phyloP scores from a whole-genome alignment of 2,113 vertebrate species.

The Erythrocercus mccallii region DNA sequence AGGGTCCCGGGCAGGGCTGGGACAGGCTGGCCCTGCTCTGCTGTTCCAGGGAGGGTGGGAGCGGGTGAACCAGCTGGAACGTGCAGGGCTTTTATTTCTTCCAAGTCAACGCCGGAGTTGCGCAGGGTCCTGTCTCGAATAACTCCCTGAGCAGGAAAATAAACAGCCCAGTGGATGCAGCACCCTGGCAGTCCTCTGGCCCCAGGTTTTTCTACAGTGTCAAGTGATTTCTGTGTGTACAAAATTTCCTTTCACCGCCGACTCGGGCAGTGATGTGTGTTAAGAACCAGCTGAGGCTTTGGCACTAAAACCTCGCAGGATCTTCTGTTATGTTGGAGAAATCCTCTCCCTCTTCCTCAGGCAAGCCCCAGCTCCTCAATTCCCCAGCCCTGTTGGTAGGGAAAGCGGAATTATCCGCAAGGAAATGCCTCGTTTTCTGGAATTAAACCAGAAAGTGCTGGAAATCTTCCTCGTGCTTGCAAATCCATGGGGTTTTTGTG shows the following conservation, averaged over 20 bases:
- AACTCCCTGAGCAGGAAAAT: background rate
- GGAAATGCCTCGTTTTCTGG: background rate
- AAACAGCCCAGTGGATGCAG: background rate
- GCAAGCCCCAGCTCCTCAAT: background rate
- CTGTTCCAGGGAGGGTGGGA: background rate
- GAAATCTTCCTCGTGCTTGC: background rate
- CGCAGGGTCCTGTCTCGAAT: rapidly evolving
- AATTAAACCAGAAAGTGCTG: background rate
- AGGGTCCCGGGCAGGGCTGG: background rate
- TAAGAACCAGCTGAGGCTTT: slow-evolving; percentile 22
- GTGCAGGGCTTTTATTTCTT: background rate
- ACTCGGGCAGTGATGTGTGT: background rate
- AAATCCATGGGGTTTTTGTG: rapidly evolving
- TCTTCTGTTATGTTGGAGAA: background rate
- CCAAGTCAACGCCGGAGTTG: rapidly evolving
- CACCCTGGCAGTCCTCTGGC: background rate
- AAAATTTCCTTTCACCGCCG: background rate
- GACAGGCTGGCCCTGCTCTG: background rate
- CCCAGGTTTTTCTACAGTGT: background rate
- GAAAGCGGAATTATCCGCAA: background rate
- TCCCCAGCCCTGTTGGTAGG: background rate
- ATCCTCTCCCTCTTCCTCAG: background rate
- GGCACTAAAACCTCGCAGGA: background rate
- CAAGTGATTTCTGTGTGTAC: background rate
- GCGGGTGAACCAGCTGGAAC: background rate